Base-by-base conservation (phyloP, 2,888 invertebrate species). In the Acanthosoma haemorrhoidale region DNA sequence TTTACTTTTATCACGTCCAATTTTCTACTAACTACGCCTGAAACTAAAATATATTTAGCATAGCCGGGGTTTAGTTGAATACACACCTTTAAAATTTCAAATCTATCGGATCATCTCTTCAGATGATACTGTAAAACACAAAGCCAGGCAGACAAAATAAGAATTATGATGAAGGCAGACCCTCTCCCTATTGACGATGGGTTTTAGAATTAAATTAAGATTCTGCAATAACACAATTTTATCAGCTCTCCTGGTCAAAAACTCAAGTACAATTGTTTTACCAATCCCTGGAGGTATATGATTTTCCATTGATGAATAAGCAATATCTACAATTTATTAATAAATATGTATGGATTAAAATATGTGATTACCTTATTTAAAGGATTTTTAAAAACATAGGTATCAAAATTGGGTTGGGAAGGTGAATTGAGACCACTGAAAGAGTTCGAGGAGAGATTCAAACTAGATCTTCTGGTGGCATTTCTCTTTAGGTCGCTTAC, bases 361-460 rank as follows among this genome's bases (percentile, higher is more conserved):
- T n/a, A n/a, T n/a, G n/a, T 25, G 13, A 6, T 64, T 59, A 72
- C 72, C 70, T 70, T 72, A 25, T 72, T 72, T 29, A 72, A 41
- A 36, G 72, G 70, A 36, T 70, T 72, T 16, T 69, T 72, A 63
- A 73, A 73, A 21, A 70, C 73, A 29, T 64, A 69, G 21, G 70
- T 59, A 57, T 73, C 73, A 34, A 73, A 73, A 16, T 68, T 59
- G 13, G 70, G 71, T 60, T 68, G 59, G 29, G 63, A 57, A 18
- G 71, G 69, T 38, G 58, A 41, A 16, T 60, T 61, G 58, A 67
- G 13, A 6, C 25, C 29, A 51, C 51, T 51, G 13, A n/a, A n/a
- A n/a, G n/a, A n/a, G n/a, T 21, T 25, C 6, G 25, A 41, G 31
- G 39, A 41, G 41, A 64, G 64, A 41, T 64, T 64, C 39, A 64